Evolutionary conservation across 2,888 invertebrate genomes (phyloP), one percentile per base, ranked within the genome.

Genomic region (Prosopocoilus inquinatus): DNA sequence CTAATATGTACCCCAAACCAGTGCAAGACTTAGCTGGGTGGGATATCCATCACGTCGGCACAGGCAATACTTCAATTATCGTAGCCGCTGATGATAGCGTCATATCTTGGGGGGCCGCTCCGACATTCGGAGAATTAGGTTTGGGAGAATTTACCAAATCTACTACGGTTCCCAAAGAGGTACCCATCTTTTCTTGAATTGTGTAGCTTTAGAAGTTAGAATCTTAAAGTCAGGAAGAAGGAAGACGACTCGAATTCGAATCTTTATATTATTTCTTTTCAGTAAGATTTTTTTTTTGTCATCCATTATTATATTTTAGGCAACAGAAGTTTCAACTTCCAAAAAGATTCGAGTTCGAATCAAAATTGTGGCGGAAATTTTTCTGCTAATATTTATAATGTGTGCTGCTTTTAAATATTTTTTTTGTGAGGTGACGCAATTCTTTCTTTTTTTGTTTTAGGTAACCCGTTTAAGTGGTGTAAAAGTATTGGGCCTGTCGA

Each of bases 1-100:
- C 96, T 2, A 94, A 94, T 67, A 96, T 96, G 96, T 96, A 96
- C 73, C 96, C 96, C 0, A 96, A 96, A 72, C 93, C 94, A 0
- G 89, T 96, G 2, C 94, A 93, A 67, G 96, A 96, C 77, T 81
- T 96, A n/a, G 86, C 89, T 58, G 95, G 96, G 0, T 96, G 96
- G 96, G 88, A 90, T 66, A 89, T 96, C 16, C 86, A 91, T 55
- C 85, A 88, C 64, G 84, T 96, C 38, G 94, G 89, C 1, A 89
- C 91, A 50, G 89, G 90, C 55, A 86, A 88, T 71, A 93, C 92
- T 0, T 93, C 92, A 28, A 85, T 91, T 54, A 84, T 96, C 48
- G 85, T 95, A 34, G 89, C 91, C 1, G 96, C 96, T 0, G 96
- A 96, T 73, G 92, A 95, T 47, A 88, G 90, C 12, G 84, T 94